Evolutionary conservation across 2,888 invertebrate species (phyloP).

Genomic region (Drosophila nr. perissopoda): DNA sequence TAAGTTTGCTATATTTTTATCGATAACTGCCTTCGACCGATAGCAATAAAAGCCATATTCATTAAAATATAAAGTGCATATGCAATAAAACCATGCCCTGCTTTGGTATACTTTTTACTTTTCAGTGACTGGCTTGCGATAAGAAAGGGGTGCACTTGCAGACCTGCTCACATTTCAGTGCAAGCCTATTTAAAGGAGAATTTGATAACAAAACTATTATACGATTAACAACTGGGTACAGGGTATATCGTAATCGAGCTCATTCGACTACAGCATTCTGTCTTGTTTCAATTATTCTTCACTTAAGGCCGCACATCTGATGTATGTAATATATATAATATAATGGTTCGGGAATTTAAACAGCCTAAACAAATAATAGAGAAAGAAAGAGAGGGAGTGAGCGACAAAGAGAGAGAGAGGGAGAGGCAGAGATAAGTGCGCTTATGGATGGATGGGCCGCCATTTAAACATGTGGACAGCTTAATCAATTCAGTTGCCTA

Average conservation of each 20-base stretch:
- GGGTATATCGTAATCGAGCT: neutral
- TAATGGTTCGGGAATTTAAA: neutral
- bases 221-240: neutral
- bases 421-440: neutral
- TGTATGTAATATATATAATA: neutral
- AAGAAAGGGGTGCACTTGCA: no score
- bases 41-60: neutral
- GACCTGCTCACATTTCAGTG: no score
- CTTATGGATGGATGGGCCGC: neutral
- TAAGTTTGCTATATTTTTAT: neutral
- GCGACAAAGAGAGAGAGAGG: neutral
- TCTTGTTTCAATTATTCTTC: neutral
- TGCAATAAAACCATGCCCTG: neutral
- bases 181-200: no score
- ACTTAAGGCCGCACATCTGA: no score
- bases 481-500: constrained; percentile 65
- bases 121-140: no score
- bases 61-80: neutral
- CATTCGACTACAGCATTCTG: neutral
- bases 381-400: neutral
- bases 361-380: neutral
- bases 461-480: constrained; percentile 41
- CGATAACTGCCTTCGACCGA: neutral
- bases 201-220: no score
- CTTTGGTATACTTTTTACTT: no score